Conservation (phyloP, 1,140 invertebrate species). For the Pygmarrhopalites habei region DNA sequence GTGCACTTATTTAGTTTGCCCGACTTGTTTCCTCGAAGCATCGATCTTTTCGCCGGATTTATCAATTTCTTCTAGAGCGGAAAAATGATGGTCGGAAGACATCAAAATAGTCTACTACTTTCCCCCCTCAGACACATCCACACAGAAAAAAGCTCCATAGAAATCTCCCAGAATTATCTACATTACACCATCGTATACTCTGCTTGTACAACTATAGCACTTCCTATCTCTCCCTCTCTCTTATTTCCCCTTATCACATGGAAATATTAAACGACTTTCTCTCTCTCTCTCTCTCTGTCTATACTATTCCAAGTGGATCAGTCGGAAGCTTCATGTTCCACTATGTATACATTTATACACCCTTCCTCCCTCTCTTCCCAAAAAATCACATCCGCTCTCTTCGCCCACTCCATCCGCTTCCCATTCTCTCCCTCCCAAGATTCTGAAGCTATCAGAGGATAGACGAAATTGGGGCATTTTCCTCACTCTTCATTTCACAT, state of each 20-base stretch:
- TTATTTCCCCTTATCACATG: background rate
- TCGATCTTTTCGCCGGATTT: constrained; percentile 34
- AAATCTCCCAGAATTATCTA: constrained; percentile 15
- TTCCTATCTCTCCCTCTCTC: background rate
- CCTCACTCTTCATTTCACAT: too few species aligned
- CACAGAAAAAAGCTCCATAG: constrained; percentile 13
- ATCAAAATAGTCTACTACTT: constrained; percentile 27
- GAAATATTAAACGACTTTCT: background rate
- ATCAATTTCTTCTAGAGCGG: constrained; percentile 35
- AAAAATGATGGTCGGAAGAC: constrained; percentile 36
- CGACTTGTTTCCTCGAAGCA: constrained; percentile 15
- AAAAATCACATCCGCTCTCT: too few species aligned
- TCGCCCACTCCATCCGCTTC: too few species aligned
- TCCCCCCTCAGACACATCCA: background rate
- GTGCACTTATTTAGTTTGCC: constrained; percentile 17
- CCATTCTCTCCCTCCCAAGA: too few species aligned
- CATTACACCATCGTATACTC: background rate
- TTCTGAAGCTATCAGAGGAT: too few species aligned
- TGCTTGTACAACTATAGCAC: background rate
- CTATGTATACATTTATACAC: too few species aligned
- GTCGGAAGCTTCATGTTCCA: too few species aligned
- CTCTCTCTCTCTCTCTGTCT: too few species aligned
- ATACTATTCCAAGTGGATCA: too few species aligned
- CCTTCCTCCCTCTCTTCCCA: too few species aligned
- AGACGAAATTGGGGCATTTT: too few species aligned